phyloP scores from a whole-genome alignment of 2,113 vertebrate species.

The Tricholaema leucomelas region DNA sequence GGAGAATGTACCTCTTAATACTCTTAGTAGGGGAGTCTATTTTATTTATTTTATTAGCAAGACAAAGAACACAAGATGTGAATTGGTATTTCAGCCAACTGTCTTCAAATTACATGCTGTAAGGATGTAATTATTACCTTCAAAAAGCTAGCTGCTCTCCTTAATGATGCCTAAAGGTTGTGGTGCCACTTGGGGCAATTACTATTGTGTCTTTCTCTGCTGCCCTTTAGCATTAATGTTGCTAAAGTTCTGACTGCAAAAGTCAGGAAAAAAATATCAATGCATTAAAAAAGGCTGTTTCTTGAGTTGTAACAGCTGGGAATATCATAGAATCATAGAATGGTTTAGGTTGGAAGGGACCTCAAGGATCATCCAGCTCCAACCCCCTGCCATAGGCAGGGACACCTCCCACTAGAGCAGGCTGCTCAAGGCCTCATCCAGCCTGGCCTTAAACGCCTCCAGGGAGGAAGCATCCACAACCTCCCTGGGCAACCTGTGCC shows the following conservation, averaged over 20 bases:
- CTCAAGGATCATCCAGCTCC: no score
- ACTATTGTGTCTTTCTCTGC: neutral
- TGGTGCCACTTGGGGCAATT: constrained; percentile 12
- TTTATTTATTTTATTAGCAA: constrained; percentile 58
- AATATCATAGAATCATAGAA: no score
- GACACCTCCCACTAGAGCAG: no score
- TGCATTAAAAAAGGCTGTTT: neutral
- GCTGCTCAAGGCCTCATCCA: no score
- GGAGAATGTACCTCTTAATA: constrained; percentile 43
- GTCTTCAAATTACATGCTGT: constrained; percentile 17
- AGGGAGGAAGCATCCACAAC: no score
- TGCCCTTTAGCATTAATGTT: neutral
- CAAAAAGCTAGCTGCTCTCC: neutral
- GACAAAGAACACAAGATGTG: neutral
- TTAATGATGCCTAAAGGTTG: constrained; percentile 25
- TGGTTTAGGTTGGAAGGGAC: no score
- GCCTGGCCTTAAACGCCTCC: no score
- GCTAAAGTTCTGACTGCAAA: neutral
- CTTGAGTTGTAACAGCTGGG: neutral
- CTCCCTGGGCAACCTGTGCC: no score
- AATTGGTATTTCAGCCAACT: constrained; percentile 22
- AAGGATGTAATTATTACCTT: constrained; percentile 20
- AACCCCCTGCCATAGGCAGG: no score
- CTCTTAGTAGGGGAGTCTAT: neutral
- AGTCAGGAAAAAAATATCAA: neutral